Percentiles rank a stretch among this genome's conserved stretches.
phyloP scores from a whole-genome alignment of 2,888 invertebrate species.

The Anagyrus pseudococci region DNA sequence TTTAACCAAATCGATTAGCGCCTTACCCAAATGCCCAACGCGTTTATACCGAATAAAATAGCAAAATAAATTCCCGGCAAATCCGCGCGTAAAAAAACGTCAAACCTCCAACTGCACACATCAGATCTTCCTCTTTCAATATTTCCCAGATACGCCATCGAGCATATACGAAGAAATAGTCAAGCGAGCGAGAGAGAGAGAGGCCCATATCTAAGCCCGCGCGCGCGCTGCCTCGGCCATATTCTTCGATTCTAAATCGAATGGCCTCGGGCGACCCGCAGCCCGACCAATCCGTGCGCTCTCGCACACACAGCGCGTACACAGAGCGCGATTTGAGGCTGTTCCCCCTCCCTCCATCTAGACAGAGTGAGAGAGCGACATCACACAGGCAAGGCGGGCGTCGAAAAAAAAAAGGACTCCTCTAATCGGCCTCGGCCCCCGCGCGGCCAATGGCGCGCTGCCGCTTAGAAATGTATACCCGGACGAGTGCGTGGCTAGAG shows the following conservation, averaged over 20 bases:
- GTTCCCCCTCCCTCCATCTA: slow-evolving; percentile 37
- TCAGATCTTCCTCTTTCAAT: no score
- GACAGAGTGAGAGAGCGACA: neutral
- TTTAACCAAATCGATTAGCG: no score
- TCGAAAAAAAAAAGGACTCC: neutral
- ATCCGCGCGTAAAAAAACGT: no score
- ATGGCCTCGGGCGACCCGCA: slow-evolving; percentile 50
- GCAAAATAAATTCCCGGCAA: no score
- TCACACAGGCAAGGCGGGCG: no score
- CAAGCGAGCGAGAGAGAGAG: no score
- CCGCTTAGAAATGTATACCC: neutral
- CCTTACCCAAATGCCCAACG: no score
- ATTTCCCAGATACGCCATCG: no score
- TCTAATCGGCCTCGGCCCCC: slow-evolving; percentile 14
- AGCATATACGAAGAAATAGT: no score
- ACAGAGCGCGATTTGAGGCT: slow-evolving; percentile 39
- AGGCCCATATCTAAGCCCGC: no score
- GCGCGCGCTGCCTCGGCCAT: slow-evolving; percentile 46
- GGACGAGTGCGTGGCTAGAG: neutral
- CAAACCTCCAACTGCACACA: no score
- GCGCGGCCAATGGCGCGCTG: neutral
- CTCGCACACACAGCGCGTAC: slow-evolving; percentile 29
- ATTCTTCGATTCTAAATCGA: slow-evolving; percentile 58
- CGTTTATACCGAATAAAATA: no score
- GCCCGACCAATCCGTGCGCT: slow-evolving; percentile 51